Evolutionary conservation across 2,797 vertebrate species (phyloP).

Genomic region (Phylloscopus collybita): DNA sequence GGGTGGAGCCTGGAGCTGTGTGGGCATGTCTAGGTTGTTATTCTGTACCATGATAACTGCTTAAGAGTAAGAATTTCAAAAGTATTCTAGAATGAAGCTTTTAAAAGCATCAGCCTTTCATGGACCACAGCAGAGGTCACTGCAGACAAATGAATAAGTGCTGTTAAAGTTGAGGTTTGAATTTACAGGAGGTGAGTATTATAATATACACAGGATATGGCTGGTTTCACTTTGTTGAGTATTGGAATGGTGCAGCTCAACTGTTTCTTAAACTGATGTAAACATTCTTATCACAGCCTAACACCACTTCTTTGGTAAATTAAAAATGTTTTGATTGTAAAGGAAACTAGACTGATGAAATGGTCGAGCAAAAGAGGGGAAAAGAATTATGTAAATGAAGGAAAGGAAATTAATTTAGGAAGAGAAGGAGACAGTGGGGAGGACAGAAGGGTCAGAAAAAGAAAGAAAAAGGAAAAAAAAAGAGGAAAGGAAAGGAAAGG

Average conservation of each 20-base stretch:
- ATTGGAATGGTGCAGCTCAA: neutral
- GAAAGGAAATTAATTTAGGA: neutral
- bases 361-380: neutral
- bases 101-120: neutral
- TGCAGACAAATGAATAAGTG: neutral
- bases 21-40: neutral
- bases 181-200: neutral
- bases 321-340: neutral
- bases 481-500: no score
- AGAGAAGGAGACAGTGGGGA: neutral
- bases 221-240: neutral
- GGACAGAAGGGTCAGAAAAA: no score
- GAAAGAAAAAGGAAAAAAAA: accelerated
- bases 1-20: neutral
- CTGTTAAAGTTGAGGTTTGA: neutral
- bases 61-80: neutral
- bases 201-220: neutral
- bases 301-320: neutral
- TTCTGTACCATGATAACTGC: accelerated
- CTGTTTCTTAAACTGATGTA: neutral
- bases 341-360: neutral
- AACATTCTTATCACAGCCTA: neutral
- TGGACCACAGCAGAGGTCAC: neutral
- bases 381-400: neutral
- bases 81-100: neutral